phyloP scores from a whole-genome alignment of 2,888 invertebrate species.

The Yponomeuta malinellus region DNA sequence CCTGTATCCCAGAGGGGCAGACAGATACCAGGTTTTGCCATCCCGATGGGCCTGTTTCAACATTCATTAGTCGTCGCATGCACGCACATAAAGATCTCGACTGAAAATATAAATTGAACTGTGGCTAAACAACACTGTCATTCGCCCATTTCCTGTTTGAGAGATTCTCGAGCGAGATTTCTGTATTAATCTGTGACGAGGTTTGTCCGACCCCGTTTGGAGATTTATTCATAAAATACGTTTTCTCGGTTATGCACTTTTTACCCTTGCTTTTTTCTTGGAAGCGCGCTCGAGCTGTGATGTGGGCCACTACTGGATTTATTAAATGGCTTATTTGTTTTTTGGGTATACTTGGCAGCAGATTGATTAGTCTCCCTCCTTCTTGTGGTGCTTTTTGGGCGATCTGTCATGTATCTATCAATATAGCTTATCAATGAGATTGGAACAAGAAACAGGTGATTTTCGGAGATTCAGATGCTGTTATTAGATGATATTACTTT shows the following conservation, averaged over 20 bases:
- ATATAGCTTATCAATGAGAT: not conserved
- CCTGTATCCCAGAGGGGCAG: too few relatives aligned
- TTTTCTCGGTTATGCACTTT: conserved; percentile 33
- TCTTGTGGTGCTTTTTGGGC: not conserved
- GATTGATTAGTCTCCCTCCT: not conserved
- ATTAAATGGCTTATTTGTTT: conserved; percentile 31
- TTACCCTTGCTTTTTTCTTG: conserved; percentile 32
- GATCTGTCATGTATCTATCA: not conserved
- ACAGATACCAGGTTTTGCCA: too few relatives aligned
- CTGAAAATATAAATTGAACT: too few relatives aligned
- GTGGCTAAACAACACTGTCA: too few relatives aligned
- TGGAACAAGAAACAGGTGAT: not conserved
- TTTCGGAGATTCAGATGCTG: not conserved
- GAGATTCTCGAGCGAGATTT: not conserved
- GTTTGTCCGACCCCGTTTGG: conserved; percentile 30
- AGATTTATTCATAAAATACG: conserved; percentile 53
- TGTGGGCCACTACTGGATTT: conserved; percentile 47
- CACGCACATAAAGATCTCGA: too few relatives aligned
- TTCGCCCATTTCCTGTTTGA: too few relatives aligned
- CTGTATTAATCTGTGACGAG: not conserved
- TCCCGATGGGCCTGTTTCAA: too few relatives aligned
- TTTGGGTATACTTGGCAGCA: conserved; percentile 1
- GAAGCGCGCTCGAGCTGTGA: conserved; percentile 43
- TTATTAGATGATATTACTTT: too few relatives aligned
- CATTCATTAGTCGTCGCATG: too few relatives aligned